Evolutionary conservation across 2,113 vertebrate genomes (phyloP).

Genomic region (Centropus bengalensis): DNA sequence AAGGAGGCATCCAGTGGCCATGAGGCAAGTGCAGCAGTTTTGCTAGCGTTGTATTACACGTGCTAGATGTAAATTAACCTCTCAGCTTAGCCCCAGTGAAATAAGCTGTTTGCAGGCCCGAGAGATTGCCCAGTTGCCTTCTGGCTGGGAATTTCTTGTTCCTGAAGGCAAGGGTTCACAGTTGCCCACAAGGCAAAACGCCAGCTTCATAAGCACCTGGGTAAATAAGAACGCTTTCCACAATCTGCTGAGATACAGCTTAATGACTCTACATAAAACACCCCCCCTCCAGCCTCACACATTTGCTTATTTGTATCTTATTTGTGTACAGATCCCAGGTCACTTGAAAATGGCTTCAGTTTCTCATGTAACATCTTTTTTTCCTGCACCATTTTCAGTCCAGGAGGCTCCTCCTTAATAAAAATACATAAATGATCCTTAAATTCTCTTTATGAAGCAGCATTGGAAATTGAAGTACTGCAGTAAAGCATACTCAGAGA

Average conservation of each 20-base stretch:
- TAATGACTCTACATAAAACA: not conserved
- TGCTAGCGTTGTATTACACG: rapidly evolving
- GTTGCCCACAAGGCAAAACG: not conserved
- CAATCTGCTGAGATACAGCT: not conserved
- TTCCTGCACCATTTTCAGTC: not conserved
- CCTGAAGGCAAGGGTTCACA: rapidly evolving
- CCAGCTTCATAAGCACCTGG: rapidly evolving
- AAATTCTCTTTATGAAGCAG: not conserved
- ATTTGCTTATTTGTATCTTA: not conserved
- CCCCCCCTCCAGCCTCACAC: not conserved
- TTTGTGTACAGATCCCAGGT: not conserved
- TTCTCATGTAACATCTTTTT: not conserved
- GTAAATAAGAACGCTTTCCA: not conserved
- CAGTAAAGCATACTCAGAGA: not conserved
- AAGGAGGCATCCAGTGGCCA: not conserved
- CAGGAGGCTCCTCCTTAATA: not conserved
- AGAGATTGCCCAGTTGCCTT: not conserved
- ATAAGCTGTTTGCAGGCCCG: rapidly evolving
- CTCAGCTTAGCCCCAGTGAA: not conserved
- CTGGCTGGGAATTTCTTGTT: not conserved
- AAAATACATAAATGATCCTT: not conserved
- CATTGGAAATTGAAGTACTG: not conserved
- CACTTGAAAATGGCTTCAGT: not conserved
- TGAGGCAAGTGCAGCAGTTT: rapidly evolving
- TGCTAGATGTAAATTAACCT: not conserved